A percentile compares a stretch with the other conserved stretches of the same genome.
These are phyloP conservation scores for Hartigia nigra DNA, from an alignment of 2,888 invertebrate genomes.

Conservation along the genomic window DNA sequence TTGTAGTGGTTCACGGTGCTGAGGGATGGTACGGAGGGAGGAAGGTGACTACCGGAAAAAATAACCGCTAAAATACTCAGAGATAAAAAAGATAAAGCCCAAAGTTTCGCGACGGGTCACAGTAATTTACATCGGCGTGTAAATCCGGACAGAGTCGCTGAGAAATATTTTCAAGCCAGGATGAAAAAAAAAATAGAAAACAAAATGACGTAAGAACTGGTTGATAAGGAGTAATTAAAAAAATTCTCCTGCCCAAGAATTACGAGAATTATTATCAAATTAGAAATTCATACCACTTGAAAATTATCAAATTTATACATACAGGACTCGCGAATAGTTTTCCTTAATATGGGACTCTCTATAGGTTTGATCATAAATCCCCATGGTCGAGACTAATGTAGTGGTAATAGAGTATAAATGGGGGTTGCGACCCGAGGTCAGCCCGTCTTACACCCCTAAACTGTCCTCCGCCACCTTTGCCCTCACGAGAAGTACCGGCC, in stretches of 20 bases:
- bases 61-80: constrained; percentile 64
- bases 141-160: constrained; percentile 60
- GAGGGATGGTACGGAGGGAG: constrained; percentile 20
- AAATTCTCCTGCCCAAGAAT: constrained; percentile 40
- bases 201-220: constrained; percentile 53
- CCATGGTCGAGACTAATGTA: constrained; percentile 63
- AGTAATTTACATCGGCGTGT: constrained; percentile 64
- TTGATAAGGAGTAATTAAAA: constrained; percentile 65
- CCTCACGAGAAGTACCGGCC: constrained; percentile 55
- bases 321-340: constrained; percentile 42
- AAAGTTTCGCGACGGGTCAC: constrained; percentile 50
- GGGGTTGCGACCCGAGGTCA: constrained; percentile 64
- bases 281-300: neutral
- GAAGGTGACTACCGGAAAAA: constrained; percentile 52
- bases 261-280: neutral
- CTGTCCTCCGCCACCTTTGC: constrained; percentile 61
- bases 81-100: constrained; percentile 65
- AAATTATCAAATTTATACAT: neutral
- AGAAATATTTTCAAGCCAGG: constrained; percentile 22
- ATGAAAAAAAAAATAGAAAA: constrained; percentile 31
- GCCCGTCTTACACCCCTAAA: constrained; percentile 63
- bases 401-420: constrained; percentile 66
- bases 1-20: constrained; percentile 11
- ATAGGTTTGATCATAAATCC: constrained; percentile 60
- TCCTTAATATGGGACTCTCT: constrained; percentile 50